phyloP scores from a whole-genome alignment of 2,113 vertebrate species.

The Sarotherodon lohbergeri region DNA sequence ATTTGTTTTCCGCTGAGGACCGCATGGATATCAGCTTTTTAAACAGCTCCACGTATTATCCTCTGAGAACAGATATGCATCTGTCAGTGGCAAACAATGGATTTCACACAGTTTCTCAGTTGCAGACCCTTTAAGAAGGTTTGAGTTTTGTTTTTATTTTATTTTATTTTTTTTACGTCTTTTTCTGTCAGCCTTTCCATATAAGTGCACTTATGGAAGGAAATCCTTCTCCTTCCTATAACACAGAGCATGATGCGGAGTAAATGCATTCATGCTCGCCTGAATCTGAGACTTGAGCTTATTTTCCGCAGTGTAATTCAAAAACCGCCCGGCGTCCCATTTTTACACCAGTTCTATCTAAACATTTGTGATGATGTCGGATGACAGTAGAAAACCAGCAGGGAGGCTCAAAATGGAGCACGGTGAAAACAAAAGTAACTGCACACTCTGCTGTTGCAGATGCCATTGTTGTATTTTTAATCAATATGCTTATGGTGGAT shows the following conservation, averaged over 20 bases:
- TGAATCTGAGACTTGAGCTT: background rate
- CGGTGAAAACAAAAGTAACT: conserved; percentile 1
- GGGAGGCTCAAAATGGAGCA: background rate
- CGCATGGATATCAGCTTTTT: background rate
- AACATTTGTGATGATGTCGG: background rate
- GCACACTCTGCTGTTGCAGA: background rate
- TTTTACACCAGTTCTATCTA: background rate
- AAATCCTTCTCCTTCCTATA: background rate
- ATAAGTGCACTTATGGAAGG: background rate
- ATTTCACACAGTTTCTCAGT: background rate
- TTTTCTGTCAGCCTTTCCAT: background rate
- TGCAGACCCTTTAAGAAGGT: background rate
- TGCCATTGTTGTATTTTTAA: conserved; percentile 30
- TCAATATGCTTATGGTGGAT: background rate
- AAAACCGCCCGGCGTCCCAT: background rate
- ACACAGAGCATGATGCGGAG: background rate
- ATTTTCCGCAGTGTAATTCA: conserved; percentile 10
- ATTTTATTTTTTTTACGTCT: background rate
- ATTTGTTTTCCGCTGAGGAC: conserved; percentile 13
- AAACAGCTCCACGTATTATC: conserved; percentile 15
- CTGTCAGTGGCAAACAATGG: background rate
- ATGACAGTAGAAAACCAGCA: background rate
- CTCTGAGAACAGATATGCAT: conserved; percentile 22
- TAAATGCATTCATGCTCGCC: background rate
- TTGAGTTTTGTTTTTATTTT: background rate